Evolutionary conservation across 2,113 vertebrate genomes (phyloP).

Genomic region (Probosciger aterrimus): DNA sequence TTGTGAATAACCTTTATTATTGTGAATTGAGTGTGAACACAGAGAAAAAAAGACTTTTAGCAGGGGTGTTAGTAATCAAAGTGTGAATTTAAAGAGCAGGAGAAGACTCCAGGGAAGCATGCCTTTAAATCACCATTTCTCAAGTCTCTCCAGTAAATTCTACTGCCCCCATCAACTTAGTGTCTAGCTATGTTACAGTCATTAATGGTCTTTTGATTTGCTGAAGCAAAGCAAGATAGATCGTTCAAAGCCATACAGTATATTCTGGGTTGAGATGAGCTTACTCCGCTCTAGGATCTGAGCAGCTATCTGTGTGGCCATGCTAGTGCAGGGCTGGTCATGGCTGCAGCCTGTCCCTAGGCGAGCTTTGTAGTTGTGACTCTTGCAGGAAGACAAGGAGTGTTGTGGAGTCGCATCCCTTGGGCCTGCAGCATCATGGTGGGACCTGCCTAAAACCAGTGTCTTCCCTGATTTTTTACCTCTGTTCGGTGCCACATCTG

Average conservation of each 20-base stretch:
- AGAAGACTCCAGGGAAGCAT: not conserved
- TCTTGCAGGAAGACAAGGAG: not conserved
- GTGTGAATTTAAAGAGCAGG: not conserved
- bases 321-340: not conserved
- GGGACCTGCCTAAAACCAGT: not conserved
- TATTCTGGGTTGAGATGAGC: not conserved
- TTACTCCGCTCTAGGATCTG: not conserved
- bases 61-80: not conserved
- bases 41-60: not conserved
- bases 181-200: not conserved
- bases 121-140: not conserved
- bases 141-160: not conserved
- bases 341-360: not conserved
- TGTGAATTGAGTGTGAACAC: not conserved
- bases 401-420: accelerated
- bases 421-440: not conserved
- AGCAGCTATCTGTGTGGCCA: not conserved
- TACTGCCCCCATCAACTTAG: not conserved
- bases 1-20: not conserved
- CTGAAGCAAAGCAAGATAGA: not conserved
- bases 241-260: not conserved
- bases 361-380: accelerated
- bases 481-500: not conserved
- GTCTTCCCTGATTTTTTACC: not conserved
- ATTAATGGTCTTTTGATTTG: not conserved